A percentile compares a stretch with the other conserved stretches of the same genome.
phyloP scores from a whole-genome alignment of 2,797 vertebrate species.

The Champsocephalus esox region DNA sequence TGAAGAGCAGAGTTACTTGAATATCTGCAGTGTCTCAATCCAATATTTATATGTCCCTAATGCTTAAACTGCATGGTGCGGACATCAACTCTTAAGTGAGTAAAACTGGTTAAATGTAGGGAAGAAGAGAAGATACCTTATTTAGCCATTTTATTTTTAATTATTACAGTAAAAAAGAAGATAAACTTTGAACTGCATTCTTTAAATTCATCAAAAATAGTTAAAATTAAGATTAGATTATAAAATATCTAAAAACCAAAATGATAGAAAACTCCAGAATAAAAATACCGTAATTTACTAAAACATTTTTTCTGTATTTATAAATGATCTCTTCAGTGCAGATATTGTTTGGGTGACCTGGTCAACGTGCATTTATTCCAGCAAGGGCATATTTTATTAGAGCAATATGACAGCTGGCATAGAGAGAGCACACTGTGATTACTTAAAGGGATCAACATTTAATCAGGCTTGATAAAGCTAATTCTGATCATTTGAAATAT shows the following conservation, averaged over 20 bases:
- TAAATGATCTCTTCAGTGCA: background rate
- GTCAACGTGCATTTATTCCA: background rate
- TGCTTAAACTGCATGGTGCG: background rate
- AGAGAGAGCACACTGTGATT: background rate
- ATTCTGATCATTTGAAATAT: conserved; percentile 21
- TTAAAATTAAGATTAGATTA: background rate
- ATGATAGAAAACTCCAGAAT: background rate
- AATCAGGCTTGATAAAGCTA: conserved; percentile 2
- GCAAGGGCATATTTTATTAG: conserved; percentile 14
- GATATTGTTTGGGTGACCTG: conserved; percentile 1
- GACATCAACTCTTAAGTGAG: background rate
- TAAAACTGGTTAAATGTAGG: background rate
- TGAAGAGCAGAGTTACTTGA: conserved; percentile 26
- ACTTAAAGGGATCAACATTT: conserved; percentile 5
- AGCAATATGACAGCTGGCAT: conserved; percentile 17
- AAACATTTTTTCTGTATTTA: background rate
- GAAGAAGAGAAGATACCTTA: background rate
- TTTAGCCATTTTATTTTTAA: background rate
- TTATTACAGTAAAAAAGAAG: background rate
- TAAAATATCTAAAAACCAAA: background rate
- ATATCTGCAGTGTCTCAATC: conserved; percentile 32
- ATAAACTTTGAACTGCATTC: background rate
- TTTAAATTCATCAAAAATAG: background rate
- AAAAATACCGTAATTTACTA: background rate
- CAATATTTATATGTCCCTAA: conserved; percentile 11